Base-by-base conservation (phyloP, 35 echinoderm and acorn worm genomes). In the Lytechinus variegatus region DNA sequence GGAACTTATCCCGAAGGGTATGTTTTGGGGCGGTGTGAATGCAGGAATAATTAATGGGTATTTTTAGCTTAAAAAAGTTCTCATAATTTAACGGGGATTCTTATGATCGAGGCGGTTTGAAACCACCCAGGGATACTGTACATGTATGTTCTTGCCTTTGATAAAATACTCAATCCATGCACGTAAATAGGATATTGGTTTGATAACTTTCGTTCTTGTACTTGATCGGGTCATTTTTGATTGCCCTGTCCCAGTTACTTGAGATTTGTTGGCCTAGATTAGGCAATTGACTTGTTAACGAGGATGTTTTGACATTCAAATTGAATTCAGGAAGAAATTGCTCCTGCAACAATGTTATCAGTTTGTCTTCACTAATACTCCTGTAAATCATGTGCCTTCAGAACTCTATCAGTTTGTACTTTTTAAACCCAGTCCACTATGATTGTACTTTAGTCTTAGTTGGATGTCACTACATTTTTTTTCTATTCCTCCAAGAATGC, bases 301-400 rank as follows among this genome's bases (percentile, higher is more conserved):
- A 79, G 66, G 19, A 79, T 79, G 66, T 79, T 79, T 24, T 79
- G 66, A 79, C 66, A 79, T n/a, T 79, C 66, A 79, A 79, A 79
- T 79, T 79, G 66, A 24, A 79, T 79, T 79, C 14, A 24, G 66
- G n/a, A 13, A 79, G 66, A n/a, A 79, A 79, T 79, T 79, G 66
- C 66, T 79, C 14, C 33, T 44, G n/a, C 66, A 79, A 24, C 66
- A n/a, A n/a, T 21, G 66, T 79, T 24, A 79, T 79, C n/a, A 24
- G 16, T 79, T 8, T 79, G 21, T 44, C 21, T 8, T 79, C 24
- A 21, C 66, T 58, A 58, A 58, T 58, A 58, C 66, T 79, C 6
- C 21, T 79, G 66, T 79, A 79, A 79, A 79, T 79, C 66, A 71
- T 21, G n/a, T 16, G n/a, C 6, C 66, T 24, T n/a, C 7, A 7